phyloP scores from a whole-genome alignment of 2,113 vertebrate genomes.

The Bubalus kerabau region DNA sequence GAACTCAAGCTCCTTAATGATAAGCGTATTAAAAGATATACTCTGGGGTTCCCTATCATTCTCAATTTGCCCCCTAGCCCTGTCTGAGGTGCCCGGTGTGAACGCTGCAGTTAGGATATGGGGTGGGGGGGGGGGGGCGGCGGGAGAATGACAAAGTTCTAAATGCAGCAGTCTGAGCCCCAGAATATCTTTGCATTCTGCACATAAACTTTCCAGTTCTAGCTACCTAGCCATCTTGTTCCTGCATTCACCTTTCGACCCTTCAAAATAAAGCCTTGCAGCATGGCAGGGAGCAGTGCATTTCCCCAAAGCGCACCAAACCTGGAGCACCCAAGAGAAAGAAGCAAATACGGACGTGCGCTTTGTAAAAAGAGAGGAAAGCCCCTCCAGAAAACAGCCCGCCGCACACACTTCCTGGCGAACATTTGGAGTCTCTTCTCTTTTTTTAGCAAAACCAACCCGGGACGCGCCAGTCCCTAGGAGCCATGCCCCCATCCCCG shows the following conservation, averaged over 20 bases:
- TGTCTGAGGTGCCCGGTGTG: conserved; percentile 33
- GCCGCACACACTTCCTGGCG: not conserved
- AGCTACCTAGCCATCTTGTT: conserved; percentile 48
- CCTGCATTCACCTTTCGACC: conserved; percentile 51
- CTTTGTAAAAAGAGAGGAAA: not conserved
- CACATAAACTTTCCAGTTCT: conserved; percentile 71
- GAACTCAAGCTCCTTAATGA: not conserved
- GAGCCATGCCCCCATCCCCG: not conserved
- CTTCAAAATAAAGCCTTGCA: conserved; percentile 33
- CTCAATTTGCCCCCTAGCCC: not conserved
- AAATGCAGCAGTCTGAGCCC: conserved; percentile 57
- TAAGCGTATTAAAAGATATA: not conserved
- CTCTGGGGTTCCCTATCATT: not conserved
- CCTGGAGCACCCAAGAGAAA: not conserved
- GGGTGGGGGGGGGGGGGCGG: conserved; percentile 37
- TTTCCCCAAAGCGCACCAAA: not conserved
- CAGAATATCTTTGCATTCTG: conserved; percentile 59
- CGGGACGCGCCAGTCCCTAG: not conserved
- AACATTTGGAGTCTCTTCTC: not conserved
- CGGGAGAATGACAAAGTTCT: conserved; percentile 70
- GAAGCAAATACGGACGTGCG: conserved; percentile 44
- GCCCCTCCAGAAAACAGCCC: not conserved
- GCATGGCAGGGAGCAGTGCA: not conserved
- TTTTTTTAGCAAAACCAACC: conserved; percentile 16
- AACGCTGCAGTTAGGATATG: conserved; percentile 44